Evolutionary conservation across 2,888 invertebrate species (phyloP).

Genomic region (Ochropleura leucogaster): DNA sequence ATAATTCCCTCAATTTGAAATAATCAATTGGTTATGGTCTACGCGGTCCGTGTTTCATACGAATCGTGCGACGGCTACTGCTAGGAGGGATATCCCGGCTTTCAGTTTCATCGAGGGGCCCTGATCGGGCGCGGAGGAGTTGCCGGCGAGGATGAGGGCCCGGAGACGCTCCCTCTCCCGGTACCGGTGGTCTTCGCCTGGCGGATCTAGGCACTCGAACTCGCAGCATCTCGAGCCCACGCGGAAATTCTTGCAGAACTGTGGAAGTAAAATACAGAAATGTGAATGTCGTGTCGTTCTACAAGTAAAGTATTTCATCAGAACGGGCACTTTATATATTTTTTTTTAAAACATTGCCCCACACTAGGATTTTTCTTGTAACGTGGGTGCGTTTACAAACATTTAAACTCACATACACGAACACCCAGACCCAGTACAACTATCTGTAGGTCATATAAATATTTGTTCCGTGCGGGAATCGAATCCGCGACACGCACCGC

Average conservation of each 20-base stretch:
- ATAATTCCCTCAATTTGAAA: conserved; percentile 46
- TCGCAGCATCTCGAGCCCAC: conserved; percentile 97
- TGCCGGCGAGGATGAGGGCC: conserved; percentile 91
- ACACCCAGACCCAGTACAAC: too few relatives aligned
- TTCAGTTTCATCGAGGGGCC: conserved; percentile 77
- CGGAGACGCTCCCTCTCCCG: conserved; percentile 91
- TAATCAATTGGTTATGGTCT: conserved; percentile 59
- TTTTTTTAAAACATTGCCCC: too few relatives aligned
- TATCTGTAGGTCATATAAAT: too few relatives aligned
- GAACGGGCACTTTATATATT: neutral
- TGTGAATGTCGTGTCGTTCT: neutral
- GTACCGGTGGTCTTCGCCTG: conserved; percentile 92
- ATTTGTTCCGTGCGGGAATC: too few relatives aligned
- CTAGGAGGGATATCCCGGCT: conserved; percentile 82
- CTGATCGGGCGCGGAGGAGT: conserved; percentile 85
- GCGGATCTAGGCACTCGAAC: conserved; percentile 96
- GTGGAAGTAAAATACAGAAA: conserved; percentile 64
- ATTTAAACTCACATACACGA: too few relatives aligned
- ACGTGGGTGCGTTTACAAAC: too few relatives aligned
- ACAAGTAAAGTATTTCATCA: neutral
- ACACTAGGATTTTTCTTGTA: too few relatives aligned
- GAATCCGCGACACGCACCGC: too few relatives aligned
- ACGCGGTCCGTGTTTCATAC: conserved; percentile 77
- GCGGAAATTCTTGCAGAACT: conserved; percentile 96
- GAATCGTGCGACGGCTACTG: conserved; percentile 83